Conservation (phyloP, 30 jellyfish, hydroid and myxozoan genomes). For the Cassiopea xamachana region DNA sequence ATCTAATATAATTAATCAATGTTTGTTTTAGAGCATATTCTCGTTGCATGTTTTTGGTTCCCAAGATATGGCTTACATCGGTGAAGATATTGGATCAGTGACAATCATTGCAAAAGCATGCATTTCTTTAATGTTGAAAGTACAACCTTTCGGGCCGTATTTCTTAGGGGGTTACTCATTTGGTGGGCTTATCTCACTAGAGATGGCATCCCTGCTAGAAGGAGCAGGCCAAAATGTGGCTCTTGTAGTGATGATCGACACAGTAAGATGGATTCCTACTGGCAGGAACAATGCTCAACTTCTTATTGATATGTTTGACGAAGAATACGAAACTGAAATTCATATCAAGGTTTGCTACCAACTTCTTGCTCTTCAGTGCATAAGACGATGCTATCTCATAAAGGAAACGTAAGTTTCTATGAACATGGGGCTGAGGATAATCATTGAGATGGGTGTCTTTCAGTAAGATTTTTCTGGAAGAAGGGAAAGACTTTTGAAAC, state of each 20-base stretch:
- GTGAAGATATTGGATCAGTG: constrained; percentile 68
- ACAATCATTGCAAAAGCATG: constrained; percentile 62
- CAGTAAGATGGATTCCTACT: constrained; percentile 72
- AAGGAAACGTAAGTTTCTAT: too few relatives aligned
- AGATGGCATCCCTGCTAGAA: constrained; percentile 67
- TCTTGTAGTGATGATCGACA: constrained; percentile 74
- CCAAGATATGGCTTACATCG: constrained; percentile 58
- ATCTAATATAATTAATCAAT: too few relatives aligned
- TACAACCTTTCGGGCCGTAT: constrained; percentile 71
- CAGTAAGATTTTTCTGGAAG: too few relatives aligned
- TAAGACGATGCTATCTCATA: too few relatives aligned
- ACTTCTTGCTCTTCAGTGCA: too few relatives aligned
- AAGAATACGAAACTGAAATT: constrained; percentile 19
- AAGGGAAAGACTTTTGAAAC: too few relatives aligned
- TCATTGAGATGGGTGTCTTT: too few relatives aligned
- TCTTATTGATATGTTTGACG: constrained; percentile 58
- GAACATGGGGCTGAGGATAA: too few relatives aligned
- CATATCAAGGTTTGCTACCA: constrained; percentile 53
- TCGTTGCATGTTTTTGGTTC: constrained; percentile 65
- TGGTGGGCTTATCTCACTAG: constrained; percentile 72
- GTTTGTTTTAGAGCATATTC: constrained; percentile 41
- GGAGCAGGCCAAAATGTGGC: constrained; percentile 56
- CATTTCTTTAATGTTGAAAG: constrained; percentile 17
- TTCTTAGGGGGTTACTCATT: constrained; percentile 75
- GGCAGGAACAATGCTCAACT: constrained; percentile 67